These are phyloP conservation scores for Meloidogyne exigua DNA, from an alignment of 1,140 invertebrate species.

Conservation along the genomic window DNA sequence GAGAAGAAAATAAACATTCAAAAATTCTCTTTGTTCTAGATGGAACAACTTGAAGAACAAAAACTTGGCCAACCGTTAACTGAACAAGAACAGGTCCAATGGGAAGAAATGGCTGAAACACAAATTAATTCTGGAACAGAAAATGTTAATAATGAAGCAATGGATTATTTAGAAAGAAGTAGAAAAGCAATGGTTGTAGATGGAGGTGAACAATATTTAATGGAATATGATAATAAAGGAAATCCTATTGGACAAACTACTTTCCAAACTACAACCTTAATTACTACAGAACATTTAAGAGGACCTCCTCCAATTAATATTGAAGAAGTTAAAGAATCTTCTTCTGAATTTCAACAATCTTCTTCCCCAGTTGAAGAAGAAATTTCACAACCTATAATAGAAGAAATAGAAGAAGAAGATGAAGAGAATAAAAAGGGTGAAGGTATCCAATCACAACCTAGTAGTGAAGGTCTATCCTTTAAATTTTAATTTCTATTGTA, in stretches of 20 bases:
- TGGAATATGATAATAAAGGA: slow-evolving; percentile 11
- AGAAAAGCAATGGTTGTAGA: slow-evolving; percentile 49
- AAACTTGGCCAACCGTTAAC: slow-evolving; percentile 47
- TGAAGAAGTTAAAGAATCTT: slow-evolving; percentile 2
- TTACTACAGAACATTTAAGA: slow-evolving; percentile 7
- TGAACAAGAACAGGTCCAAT: slow-evolving; percentile 56
- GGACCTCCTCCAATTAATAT: slow-evolving; percentile 10
- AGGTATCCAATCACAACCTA: slow-evolving; percentile 3
- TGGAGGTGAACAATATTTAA: slow-evolving; percentile 23
- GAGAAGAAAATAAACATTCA: neutral
- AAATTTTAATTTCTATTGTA: neutral
- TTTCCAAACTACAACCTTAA: slow-evolving; percentile 14
- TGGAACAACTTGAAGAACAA: slow-evolving; percentile 50
- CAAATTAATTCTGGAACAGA: slow-evolving; percentile 20
- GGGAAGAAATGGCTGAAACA: slow-evolving; percentile 32
- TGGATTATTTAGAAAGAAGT: slow-evolving; percentile 34
- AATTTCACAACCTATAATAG: neutral
- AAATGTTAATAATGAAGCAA: slow-evolving; percentile 25
- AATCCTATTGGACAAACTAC: slow-evolving; percentile 16
- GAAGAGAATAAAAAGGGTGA: neutral
- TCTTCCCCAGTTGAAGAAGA: neutral
- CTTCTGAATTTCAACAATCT: neutral
- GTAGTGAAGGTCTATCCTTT: neutral
- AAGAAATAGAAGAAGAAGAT: neutral
- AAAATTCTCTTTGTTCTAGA: slow-evolving; percentile 13